A percentile compares a stretch with the other conserved stretches of the same genome.
phyloP scores from a whole-genome alignment of 2,113 vertebrate genomes.

The Corythornis madagascariensis region DNA sequence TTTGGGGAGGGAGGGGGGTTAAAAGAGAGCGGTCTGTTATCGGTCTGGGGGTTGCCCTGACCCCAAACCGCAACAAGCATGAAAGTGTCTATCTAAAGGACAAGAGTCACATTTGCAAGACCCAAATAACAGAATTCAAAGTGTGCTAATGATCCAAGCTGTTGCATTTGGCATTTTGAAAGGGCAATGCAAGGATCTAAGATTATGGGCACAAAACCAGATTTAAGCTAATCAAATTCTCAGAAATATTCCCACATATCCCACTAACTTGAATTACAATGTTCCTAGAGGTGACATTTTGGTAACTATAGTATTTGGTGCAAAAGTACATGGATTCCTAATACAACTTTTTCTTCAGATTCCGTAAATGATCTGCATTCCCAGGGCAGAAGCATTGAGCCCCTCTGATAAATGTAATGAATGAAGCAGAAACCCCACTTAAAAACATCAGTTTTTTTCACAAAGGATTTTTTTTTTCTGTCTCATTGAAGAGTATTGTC shows the following conservation, averaged over 20 bases:
- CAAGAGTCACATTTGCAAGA: conserved; percentile 6
- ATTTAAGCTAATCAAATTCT: conserved; percentile 15
- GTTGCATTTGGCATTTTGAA: conserved; percentile 58
- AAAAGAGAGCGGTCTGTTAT: too few relatives aligned
- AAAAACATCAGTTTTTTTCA: neutral
- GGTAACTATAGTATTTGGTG: neutral
- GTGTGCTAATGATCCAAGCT: conserved; percentile 53
- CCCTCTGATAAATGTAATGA: neutral
- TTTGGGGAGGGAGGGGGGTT: too few relatives aligned
- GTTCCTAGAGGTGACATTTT: conserved; percentile 52
- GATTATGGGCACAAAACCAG: conserved; percentile 43
- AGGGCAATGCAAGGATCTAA: conserved; percentile 47
- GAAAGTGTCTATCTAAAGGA: conserved; percentile 40
- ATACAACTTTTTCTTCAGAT: neutral
- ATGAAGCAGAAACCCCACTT: neutral
- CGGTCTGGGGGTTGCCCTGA: too few relatives aligned
- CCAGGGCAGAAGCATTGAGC: neutral
- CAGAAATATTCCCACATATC: conserved; percentile 10
- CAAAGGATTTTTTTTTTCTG: neutral
- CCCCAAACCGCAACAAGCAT: too few relatives aligned
- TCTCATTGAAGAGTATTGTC: too few relatives aligned
- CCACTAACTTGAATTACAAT: conserved; percentile 44
- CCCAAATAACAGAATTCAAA: conserved; percentile 44
- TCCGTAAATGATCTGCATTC: neutral
- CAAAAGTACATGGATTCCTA: neutral